Percentiles rank a stretch among this genome's conserved stretches.
Conservation (phyloP, 2,888 invertebrate genomes). For the Ypsolopha scabrella region DNA sequence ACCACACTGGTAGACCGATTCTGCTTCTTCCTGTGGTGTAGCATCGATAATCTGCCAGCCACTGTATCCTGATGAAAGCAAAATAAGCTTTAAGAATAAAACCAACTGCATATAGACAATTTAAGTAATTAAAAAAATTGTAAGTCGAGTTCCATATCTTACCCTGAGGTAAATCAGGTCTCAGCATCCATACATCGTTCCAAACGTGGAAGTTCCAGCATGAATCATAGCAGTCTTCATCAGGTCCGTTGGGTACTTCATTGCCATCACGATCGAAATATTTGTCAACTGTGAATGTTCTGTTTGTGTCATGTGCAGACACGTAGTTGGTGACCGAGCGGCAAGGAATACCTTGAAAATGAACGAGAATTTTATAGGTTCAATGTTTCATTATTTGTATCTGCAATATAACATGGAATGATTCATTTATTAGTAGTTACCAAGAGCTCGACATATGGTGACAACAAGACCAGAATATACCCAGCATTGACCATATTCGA, state of each 20-base stretch:
- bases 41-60: slow-evolving; percentile 89
- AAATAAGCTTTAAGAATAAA: too few species aligned
- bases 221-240: slow-evolving; percentile 80
- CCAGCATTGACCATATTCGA: slow-evolving; percentile 86
- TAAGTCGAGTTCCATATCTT: slow-evolving; percentile 2
- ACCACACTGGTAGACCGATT: slow-evolving; percentile 72
- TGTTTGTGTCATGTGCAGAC: slow-evolving; percentile 83
- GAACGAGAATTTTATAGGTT: background rate
- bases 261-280: slow-evolving; percentile 77
- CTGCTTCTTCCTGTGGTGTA: slow-evolving; percentile 80
- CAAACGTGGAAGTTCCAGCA: slow-evolving; percentile 88
- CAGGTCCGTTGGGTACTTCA: slow-evolving; percentile 76
- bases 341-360: slow-evolving; percentile 73
- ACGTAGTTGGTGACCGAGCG: slow-evolving; percentile 83
- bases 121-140: too few species aligned
- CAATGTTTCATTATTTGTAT: too few species aligned
- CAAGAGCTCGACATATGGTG: slow-evolving; percentile 79
- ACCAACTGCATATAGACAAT: too few species aligned
- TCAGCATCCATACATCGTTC: slow-evolving; percentile 85
- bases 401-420: too few species aligned
- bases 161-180: slow-evolving; percentile 76
- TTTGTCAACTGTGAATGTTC: slow-evolving; percentile 73
- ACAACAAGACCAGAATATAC: slow-evolving; percentile 81
- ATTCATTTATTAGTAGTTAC: slow-evolving; percentile 14
- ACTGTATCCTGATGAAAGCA: slow-evolving; percentile 68